Percentiles rank a stretch among this genome's conserved stretches.
Conservation (phyloP, 2,797 vertebrate species). For the Parambassis ranga region DNA sequence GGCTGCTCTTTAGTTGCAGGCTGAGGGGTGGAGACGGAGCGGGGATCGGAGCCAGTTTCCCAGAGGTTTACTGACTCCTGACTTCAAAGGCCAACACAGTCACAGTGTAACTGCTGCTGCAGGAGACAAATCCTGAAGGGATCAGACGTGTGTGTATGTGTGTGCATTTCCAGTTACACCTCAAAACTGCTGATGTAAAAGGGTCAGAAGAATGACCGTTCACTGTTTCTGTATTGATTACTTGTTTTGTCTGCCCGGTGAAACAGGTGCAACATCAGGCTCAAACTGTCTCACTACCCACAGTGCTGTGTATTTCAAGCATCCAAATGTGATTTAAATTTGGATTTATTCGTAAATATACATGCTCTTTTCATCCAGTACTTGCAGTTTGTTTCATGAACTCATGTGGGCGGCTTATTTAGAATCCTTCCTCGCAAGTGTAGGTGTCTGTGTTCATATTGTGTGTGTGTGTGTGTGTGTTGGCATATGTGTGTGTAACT, state of each 20-base stretch:
- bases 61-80: slow-evolving; percentile 63
- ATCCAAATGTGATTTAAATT: background rate
- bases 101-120: slow-evolving; percentile 43
- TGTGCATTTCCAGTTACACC: slow-evolving; percentile 5
- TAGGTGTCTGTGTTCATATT: slow-evolving; percentile 8
- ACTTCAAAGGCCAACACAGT: slow-evolving; percentile 64
- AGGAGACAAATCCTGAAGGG: slow-evolving; percentile 45
- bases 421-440: background rate
- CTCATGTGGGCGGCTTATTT: background rate
- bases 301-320: background rate
- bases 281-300: too few relatives aligned
- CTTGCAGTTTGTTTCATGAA: background rate
- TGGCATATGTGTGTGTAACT: slow-evolving; percentile 27
- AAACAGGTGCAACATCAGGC: too few relatives aligned
- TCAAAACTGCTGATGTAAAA: slow-evolving; percentile 1
- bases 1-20: slow-evolving; percentile 44
- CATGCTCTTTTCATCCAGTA: background rate
- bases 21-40: slow-evolving; percentile 41
- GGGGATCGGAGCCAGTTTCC: slow-evolving; percentile 52
- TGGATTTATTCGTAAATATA: background rate
- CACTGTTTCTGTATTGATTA: background rate
- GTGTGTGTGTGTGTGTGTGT: slow-evolving; percentile 4
- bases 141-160: slow-evolving; percentile 10
- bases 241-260: too few relatives aligned
- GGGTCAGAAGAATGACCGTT: too few relatives aligned